Evolutionary conservation across 1,140 invertebrate species (phyloP).

Genomic region (Micrasema longulum): DNA sequence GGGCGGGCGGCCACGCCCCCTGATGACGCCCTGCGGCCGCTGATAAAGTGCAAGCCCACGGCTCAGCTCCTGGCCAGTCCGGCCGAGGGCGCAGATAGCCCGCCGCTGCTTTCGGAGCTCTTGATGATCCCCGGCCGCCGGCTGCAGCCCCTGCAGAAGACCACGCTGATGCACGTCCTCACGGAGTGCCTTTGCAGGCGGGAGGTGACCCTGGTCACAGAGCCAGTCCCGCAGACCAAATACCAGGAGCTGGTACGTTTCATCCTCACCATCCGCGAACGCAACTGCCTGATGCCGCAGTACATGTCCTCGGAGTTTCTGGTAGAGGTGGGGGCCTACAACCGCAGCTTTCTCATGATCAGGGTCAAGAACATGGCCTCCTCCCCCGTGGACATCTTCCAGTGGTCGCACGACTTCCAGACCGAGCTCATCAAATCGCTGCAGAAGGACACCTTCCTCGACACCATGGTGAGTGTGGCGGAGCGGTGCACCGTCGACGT

Average conservation of each 20-base stretch:
- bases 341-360: background rate
- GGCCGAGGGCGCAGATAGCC: too few species aligned
- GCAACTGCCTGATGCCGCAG: background rate
- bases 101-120: background rate
- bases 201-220: background rate
- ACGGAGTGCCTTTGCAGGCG: background rate
- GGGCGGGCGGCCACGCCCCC: background rate
- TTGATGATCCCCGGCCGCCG: background rate
- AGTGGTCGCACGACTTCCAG: slow-evolving; percentile 20
- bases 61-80: too few species aligned
- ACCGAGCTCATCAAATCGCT: slow-evolving; percentile 13
- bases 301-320: slow-evolving; percentile 5
- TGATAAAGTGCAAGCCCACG: background rate
- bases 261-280: slow-evolving; percentile 19
- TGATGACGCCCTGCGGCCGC: background rate
- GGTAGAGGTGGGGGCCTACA: slow-evolving; percentile 2
- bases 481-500: background rate
- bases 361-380: background rate
- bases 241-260: slow-evolving; percentile 12
- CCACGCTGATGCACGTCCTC: background rate
- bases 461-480: background rate
- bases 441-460: slow-evolving; percentile 2
- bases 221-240: background rate
- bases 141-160: background rate
- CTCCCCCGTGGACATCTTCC: background rate